These are phyloP conservation scores for Progne subis DNA, from an alignment of 2,113 vertebrate species.

Conservation along the genomic window DNA sequence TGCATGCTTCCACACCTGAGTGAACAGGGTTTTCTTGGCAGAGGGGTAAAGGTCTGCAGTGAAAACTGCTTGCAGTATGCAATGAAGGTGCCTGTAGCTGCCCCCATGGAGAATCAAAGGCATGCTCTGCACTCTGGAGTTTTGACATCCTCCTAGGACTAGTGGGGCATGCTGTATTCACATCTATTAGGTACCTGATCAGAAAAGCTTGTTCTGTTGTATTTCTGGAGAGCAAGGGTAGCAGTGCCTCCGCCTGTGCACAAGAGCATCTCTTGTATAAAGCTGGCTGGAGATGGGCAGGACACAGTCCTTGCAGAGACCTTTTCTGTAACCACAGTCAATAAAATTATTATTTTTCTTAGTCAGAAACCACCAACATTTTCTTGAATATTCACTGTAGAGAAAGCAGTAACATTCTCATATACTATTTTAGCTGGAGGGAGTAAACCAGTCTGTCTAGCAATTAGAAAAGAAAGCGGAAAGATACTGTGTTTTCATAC, in stretches of 20 bases:
- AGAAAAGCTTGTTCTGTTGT: not conserved
- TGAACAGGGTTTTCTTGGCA: not conserved
- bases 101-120: not conserved
- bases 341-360: not conserved
- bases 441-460: not conserved
- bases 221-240: not conserved
- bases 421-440: not conserved
- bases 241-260: not conserved
- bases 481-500: not conserved
- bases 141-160: not conserved
- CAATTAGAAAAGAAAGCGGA: not conserved
- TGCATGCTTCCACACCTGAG: not conserved
- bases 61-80: not conserved
- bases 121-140: not conserved
- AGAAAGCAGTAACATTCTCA: not conserved
- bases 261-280: not conserved
- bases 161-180: fast-evolving
- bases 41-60: not conserved
- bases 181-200: too few species aligned
- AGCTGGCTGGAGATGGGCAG: fast-evolving
- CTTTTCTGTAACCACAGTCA: not conserved
- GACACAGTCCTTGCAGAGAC: not conserved
- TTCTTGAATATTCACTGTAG: not conserved
- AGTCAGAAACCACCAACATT: not conserved
- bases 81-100: not conserved